phyloP scores from a whole-genome alignment of 1,140 invertebrate species.

The Grapholita molesta region DNA sequence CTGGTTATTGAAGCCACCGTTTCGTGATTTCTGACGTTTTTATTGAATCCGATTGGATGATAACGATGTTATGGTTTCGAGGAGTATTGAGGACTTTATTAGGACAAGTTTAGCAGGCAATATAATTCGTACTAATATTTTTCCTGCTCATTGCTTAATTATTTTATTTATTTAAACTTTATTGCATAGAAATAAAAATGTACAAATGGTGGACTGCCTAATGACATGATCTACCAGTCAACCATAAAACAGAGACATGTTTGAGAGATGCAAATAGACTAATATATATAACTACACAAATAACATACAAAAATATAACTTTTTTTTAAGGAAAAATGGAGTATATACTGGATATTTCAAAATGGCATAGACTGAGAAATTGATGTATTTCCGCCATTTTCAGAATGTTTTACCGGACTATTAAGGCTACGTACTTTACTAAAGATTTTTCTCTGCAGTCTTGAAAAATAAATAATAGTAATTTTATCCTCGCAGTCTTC shows the following conservation, averaged over 20 bases:
- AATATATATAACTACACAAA: too few species aligned
- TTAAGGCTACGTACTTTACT: not conserved
- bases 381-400: not conserved
- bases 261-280: too few species aligned
- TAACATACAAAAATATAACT: too few species aligned
- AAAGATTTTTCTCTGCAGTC: not conserved
- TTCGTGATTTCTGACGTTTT: conserved; percentile 57
- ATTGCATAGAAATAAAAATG: too few species aligned
- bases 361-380: too few species aligned
- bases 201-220: too few species aligned
- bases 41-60: conserved; percentile 61
- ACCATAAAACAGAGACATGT: too few species aligned
- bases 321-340: too few species aligned
- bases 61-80: conserved; percentile 46
- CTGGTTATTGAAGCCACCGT: conserved; percentile 67
- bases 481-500: not conserved
- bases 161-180: too few species aligned
- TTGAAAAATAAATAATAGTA: not conserved
- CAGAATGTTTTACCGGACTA: not conserved
- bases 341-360: too few species aligned
- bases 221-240: too few species aligned
- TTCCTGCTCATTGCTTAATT: not conserved
- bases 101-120: not conserved
- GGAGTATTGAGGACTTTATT: not conserved
- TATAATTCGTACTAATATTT: not conserved